phyloP scores from a whole-genome alignment of 1,140 invertebrate genomes.

The Helicorthomorpha holstii region DNA sequence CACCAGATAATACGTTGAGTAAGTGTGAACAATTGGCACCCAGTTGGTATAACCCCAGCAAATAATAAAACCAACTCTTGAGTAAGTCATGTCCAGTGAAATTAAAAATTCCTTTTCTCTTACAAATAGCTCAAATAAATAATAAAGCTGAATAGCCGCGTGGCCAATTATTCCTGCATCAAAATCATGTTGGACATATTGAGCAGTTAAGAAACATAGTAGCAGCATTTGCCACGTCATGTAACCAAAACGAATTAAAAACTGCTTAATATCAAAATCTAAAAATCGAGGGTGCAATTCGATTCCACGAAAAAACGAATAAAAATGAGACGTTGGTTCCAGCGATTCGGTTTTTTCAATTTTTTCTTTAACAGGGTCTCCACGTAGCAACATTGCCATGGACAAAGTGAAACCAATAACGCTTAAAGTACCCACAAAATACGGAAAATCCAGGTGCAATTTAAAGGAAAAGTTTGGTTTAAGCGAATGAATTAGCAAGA shows the following conservation, averaged over 20 bases:
- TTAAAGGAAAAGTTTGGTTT: constrained; percentile 17
- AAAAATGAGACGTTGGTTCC: constrained; percentile 26
- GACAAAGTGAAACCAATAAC: constrained; percentile 32
- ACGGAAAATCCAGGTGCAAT: constrained; percentile 30
- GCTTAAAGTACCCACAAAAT: constrained; percentile 32
- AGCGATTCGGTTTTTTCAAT: no score
- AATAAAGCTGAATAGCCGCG: constrained; percentile 29
- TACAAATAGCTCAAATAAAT: constrained; percentile 40
- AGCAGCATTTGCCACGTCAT: constrained; percentile 34
- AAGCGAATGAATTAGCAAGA: constrained; percentile 17
- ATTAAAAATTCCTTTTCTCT: constrained; percentile 44
- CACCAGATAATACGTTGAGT: constrained; percentile 33
- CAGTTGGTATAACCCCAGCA: constrained; percentile 41
- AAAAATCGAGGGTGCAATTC: constrained; percentile 36
- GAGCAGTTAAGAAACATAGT: constrained; percentile 23
- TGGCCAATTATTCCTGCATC: constrained; percentile 29
- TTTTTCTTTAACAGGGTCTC: constrained; percentile 18
- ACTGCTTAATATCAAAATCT: constrained; percentile 29
- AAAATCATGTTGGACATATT: constrained; percentile 20
- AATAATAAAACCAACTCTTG: constrained; percentile 40
- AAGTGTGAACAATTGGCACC: constrained; percentile 36
- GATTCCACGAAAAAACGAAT: constrained; percentile 39
- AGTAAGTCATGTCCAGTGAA: constrained; percentile 41
- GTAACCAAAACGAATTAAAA: constrained; percentile 36
- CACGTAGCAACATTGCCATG: constrained; percentile 26